Percentiles rank a stretch among this genome's conserved stretches.
These are phyloP conservation scores for Limnephilus lunatus DNA, from an alignment of 2,888 invertebrate genomes.

Conservation along the genomic window DNA sequence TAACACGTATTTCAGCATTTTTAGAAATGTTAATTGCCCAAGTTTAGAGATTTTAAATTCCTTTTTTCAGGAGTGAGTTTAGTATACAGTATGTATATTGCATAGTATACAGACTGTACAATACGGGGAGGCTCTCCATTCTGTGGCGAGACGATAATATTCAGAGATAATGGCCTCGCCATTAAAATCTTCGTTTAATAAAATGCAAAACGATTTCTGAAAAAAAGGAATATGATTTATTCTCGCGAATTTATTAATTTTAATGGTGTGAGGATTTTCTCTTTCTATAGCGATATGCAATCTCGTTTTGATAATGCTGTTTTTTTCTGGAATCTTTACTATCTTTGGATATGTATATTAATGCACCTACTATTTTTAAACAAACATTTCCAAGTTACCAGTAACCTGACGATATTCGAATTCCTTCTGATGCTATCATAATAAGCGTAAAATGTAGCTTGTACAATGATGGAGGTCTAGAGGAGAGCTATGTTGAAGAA, in stretches of 20 bases:
- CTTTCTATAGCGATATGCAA: neutral
- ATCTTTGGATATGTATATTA: no score
- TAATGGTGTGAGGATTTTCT: neutral
- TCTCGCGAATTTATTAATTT: neutral
- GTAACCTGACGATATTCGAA: no score
- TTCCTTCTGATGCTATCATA: no score
- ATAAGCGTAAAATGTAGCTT: no score
- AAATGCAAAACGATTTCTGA: neutral
- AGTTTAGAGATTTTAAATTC: constrained; percentile 21
- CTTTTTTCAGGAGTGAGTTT: neutral
- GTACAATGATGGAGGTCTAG: no score
- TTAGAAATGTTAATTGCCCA: constrained; percentile 20
- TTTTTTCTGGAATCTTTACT: no score
- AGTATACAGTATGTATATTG: neutral
- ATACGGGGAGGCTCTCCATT: neutral
- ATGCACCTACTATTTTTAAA: no score
- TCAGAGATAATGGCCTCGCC: neutral
- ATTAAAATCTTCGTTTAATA: neutral
- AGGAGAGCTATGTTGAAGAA: no score
- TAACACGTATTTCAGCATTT: constrained; percentile 31
- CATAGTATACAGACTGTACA: neutral
- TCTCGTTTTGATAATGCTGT: no score
- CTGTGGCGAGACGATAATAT: neutral
- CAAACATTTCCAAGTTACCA: no score
- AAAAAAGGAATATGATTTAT: neutral